Evolutionary conservation across 92 coral and sea anemone species (phyloP), one percentile per base, ranked within the genome.

Genomic region (Paragorgia papillata): DNA sequence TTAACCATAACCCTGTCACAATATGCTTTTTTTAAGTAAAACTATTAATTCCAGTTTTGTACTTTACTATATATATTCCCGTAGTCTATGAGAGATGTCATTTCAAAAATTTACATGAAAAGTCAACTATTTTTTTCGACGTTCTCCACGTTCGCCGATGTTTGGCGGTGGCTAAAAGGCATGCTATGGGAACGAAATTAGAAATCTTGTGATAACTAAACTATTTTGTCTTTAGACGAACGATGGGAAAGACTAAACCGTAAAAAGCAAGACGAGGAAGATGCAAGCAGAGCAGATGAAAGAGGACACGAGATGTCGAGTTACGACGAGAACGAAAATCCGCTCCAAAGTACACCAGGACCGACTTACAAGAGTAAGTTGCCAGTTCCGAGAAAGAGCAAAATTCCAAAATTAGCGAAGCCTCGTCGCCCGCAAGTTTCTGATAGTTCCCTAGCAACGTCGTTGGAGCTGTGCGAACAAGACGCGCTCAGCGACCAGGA

Each of bases 401-500:
- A 70, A 73, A 79, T 79, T 21, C 73, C 88, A 12, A 37, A 69
- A 12, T 79, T 43, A 24, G 80, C 79, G 20, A 82, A 69, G 19
- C 34, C 67, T 57, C 63, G 80, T 66, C 66, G 76, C 22, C 63
- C 66, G 35, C 70, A 67, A 33, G 80, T 65, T 35, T 64, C 70
- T 1, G 80, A 63, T 24, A 34, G 63, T 71, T 59, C 39, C 1
- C 30, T 56, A 7, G 84, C 69, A 28, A 67, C 76, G 9, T 29
- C 73, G 17, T 26, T 56, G 30, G 84, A 69, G 33, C 40, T 51
- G 5, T 73, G 59, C 1, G 54, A 30, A 6, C 51, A 44, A 14
- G 54, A 55, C 25, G 20, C 39, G 25, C 54, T 57, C 9, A 65
- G 80, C 10, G 73, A 69, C 37, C 44, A 22, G n/a, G 79, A 48